Conservation (phyloP, 1,140 invertebrate species). For the Semibalanus balanoides region DNA sequence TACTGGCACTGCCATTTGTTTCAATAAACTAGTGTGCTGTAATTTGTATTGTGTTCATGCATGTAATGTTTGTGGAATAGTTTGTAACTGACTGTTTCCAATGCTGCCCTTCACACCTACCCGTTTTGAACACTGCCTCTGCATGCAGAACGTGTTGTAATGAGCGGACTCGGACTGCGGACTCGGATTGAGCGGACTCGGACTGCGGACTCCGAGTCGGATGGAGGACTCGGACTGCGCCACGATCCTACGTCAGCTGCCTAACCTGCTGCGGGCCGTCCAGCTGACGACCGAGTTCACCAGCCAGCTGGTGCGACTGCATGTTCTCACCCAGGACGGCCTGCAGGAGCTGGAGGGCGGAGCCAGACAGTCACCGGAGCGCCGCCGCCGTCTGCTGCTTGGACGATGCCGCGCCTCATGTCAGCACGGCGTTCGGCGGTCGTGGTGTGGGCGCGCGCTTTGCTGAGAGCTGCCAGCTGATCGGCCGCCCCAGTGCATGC, state of each 20-base stretch:
- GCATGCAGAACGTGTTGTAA: too few species aligned
- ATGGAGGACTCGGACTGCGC: constrained; percentile 1
- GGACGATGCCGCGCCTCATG: neutral
- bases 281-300: neutral
- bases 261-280: neutral
- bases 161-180: too few species aligned
- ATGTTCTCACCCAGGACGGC: neutral
- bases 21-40: too few species aligned
- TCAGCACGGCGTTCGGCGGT: neutral
- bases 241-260: neutral
- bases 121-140: too few species aligned
- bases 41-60: too few species aligned
- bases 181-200: too few species aligned
- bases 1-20: too few species aligned
- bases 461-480: neutral
- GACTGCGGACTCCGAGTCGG: too few species aligned
- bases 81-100: too few species aligned
- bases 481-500: too few species aligned
- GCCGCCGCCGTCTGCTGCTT: neutral
- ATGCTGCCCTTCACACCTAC: too few species aligned
- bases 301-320: neutral
- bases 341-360: constrained; percentile 12
- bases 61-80: too few species aligned
- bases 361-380: neutral
- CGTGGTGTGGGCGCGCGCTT: neutral